Evolutionary conservation across 2,888 invertebrate genomes (phyloP), one percentile per base, ranked within the genome.

Genomic region (Nebria brevicollis): DNA sequence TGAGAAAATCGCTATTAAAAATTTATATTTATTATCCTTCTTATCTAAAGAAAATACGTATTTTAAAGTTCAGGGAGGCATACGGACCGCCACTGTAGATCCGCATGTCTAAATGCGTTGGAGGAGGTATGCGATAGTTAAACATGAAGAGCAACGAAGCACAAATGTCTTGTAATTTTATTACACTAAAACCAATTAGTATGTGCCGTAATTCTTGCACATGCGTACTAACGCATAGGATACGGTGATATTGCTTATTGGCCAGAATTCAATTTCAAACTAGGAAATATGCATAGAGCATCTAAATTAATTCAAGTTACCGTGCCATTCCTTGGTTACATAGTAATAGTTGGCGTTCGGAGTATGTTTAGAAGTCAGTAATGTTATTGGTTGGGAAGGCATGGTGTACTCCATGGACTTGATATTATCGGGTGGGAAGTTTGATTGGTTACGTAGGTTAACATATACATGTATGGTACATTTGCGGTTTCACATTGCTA

Each of bases 131-230:
- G 80, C 75, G 80, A 80, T 80, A 80, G 75, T 20, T 80, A 80
- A 80, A 80, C 75, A 80, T 80, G 68, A 80, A 75, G 80, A 66
- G 75, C 80, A 13, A 15, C 54, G 64, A 68, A 54, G 75, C 72
- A 72, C 75, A 80, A 80, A 80, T 75, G 80, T 80, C 80, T 75
- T 70, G 75, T 80, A 80, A 80, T 80, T 80, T 80, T 80, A 80
- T 80, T 80, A 80, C 75, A 54, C 11, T 54, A 42, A 41, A 73
- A 73, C 75, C 75, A 80, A 80, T 80, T 80, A 80, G 80, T 80
- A 80, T 75, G 80, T 75, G 75, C 54, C 25, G 43, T 54, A 13
- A 54, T 54, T 5, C 8, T 7, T 13, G 13, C 54, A 13, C 54
- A 54, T 13, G 54, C 54, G 54, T 54, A 54, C 8, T 54, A 54